Base-by-base conservation (phyloP, 1,140 invertebrate species). In the Solenopsis invicta region DNA sequence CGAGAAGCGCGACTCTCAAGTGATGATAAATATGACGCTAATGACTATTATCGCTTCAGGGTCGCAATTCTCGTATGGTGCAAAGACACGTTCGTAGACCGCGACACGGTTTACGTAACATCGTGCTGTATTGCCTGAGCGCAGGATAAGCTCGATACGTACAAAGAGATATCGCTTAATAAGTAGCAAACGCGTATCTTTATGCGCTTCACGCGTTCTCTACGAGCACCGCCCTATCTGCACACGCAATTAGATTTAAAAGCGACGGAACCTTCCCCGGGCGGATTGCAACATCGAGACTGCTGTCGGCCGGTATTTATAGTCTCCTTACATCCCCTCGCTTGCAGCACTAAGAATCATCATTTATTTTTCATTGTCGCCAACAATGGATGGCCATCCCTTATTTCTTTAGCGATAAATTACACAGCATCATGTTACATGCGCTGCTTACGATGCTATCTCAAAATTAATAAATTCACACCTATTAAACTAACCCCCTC, bases 21-120 rank as follows among this genome's bases (percentile, higher is more conserved):
- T 62, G n/a, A n/a, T 84, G 84, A 86, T 80, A 90, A 87, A 88
- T 88, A 86, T 84, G 74, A 88, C 84, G 50, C 72, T 90, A 90
- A 90, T 88, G 50, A 37, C 84, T 59, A 87, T 86, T 81, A 86
- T 80, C 64, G n/a, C 59, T 84, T 74, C 24, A 64, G 54, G 52
- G 29, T 34, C 18, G 50, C 37, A 45, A 81, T 67, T 62, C 84
- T 45, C 48, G 29, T n/a, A 13, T 54, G 18, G 24, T 50, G 41
- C n/a, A 54, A 21, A 13, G 52, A 6, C 18, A 21, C 21, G 29
- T 52, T n/a, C 12, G 5, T 24, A 16, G 45, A 66, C 3, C 37
- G 48, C 50, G 34, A 67, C 62, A 59, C 50, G 75, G 54, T 86
- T 37, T 52, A 59, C 72, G 16, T 41, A 75, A 85, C 45, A 34